These are phyloP conservation scores for Himalopsyche anomala DNA, from an alignment of 2,888 invertebrate species.

Conservation along the genomic window DNA sequence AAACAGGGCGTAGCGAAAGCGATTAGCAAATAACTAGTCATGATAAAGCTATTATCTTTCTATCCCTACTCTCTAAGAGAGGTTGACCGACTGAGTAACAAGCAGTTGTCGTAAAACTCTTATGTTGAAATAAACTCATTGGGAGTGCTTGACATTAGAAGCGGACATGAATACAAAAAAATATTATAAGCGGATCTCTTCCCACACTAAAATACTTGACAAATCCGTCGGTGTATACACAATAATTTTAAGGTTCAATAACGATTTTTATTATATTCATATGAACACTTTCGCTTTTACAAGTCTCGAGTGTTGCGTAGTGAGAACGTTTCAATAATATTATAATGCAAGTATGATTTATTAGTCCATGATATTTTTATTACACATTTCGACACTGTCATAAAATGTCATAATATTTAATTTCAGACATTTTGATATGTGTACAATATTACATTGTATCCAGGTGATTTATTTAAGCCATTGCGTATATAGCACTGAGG, in stretches of 20 bases:
- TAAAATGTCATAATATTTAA: slow-evolving; percentile 36
- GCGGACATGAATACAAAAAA: no score
- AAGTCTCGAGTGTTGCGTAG: neutral
- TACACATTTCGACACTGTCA: slow-evolving; percentile 39
- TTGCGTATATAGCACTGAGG: neutral
- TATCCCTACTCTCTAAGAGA: no score
- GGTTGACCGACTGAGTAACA: no score
- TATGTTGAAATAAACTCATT: no score
- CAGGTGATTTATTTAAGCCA: neutral
- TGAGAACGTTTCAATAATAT: neutral
- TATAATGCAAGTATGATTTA: slow-evolving; percentile 16
- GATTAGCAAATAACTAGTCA: no score
- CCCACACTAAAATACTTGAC: neutral
- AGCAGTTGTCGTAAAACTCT: no score
- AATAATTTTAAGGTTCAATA: slow-evolving; percentile 16
- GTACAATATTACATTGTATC: neutral
- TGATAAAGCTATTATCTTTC: no score
- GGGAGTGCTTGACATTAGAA: no score
- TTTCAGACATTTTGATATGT: neutral
- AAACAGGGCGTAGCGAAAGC: no score
- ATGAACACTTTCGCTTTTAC: slow-evolving; percentile 32
- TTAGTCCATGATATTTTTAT: slow-evolving; percentile 36
- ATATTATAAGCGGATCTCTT: no score
- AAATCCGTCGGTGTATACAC: neutral
- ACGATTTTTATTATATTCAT: slow-evolving; percentile 1